These are phyloP conservation scores for Nephrotoma flavescens DNA, from an alignment of 2,888 invertebrate species.

Conservation along the genomic window DNA sequence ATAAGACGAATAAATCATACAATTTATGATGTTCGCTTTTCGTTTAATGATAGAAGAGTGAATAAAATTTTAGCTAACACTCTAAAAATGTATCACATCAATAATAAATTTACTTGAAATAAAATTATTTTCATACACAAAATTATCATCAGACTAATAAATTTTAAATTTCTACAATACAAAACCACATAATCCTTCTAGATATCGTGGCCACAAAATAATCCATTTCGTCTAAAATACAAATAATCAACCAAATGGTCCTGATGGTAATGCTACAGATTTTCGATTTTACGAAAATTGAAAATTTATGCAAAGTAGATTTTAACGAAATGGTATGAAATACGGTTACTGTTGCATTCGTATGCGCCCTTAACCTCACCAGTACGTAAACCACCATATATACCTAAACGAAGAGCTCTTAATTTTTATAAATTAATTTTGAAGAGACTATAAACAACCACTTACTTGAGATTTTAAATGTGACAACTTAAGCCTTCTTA, in stretches of 20 bases:
- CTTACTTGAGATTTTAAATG: constrained; percentile 3
- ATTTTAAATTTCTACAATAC: not conserved
- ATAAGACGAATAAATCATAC: not conserved
- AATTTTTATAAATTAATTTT: constrained; percentile 1
- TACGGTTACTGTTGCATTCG: not conserved
- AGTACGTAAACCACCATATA: not conserved
- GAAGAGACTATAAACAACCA: constrained; percentile 6
- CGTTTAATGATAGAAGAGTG: not conserved
- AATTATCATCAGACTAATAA: not conserved
- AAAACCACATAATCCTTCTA: not conserved
- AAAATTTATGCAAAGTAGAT: not conserved
- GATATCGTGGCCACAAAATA: not conserved
- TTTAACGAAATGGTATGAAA: not conserved
- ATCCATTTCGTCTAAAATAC: not conserved
- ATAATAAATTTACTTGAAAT: not conserved
- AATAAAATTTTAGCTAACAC: not conserved
- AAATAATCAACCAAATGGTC: not conserved
- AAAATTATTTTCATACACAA: not conserved
- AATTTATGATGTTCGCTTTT: not conserved
- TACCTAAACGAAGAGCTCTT: not conserved
- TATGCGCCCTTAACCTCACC: not conserved
- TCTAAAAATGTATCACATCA: not conserved
- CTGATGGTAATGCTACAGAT: not conserved
- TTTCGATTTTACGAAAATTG: not conserved
- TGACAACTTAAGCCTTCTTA: constrained; percentile 5